Conservation (phyloP, 2,888 invertebrate species). For the Drymonia ruficornis region DNA sequence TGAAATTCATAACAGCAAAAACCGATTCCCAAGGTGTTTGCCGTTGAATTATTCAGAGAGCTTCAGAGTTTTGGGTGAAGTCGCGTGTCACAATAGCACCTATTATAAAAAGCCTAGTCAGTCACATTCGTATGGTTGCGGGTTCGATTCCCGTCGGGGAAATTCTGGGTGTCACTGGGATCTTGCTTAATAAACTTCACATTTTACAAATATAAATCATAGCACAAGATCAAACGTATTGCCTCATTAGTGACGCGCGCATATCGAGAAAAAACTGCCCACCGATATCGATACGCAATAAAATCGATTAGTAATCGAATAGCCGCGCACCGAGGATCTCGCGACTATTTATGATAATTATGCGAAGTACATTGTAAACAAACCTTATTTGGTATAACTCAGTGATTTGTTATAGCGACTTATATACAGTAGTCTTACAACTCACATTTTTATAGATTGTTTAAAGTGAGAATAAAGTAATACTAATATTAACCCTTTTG, state of each 20-base stretch:
- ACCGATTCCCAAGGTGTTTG: background rate
- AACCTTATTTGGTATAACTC: constrained; percentile 1
- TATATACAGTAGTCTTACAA: background rate
- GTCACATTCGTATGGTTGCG: too few species aligned
- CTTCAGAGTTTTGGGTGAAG: background rate
- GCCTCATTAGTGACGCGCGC: constrained; percentile 50
- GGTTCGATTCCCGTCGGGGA: too few species aligned
- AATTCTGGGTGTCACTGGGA: too few species aligned
- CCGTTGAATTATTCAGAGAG: constrained; percentile 4
- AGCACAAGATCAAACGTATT: constrained; percentile 33
- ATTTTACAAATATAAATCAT: constrained; percentile 11
- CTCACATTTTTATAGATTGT: too few species aligned
- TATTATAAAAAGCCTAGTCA: too few species aligned
- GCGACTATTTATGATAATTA: constrained; percentile 4
- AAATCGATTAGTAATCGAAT: constrained; percentile 48
- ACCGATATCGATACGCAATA: constrained; percentile 53
- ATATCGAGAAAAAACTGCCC: constrained; percentile 47
- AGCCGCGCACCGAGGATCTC: constrained; percentile 15
- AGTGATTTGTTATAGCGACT: background rate
- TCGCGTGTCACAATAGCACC: constrained; percentile 3
- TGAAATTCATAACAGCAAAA: constrained; percentile 5
- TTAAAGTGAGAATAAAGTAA: too few species aligned
- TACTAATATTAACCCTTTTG: too few species aligned
- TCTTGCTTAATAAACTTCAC: too few species aligned
- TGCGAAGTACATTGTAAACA: background rate